Conservation (phyloP, 2,797 vertebrate genomes). For the Propithecus deckenii region DNA sequence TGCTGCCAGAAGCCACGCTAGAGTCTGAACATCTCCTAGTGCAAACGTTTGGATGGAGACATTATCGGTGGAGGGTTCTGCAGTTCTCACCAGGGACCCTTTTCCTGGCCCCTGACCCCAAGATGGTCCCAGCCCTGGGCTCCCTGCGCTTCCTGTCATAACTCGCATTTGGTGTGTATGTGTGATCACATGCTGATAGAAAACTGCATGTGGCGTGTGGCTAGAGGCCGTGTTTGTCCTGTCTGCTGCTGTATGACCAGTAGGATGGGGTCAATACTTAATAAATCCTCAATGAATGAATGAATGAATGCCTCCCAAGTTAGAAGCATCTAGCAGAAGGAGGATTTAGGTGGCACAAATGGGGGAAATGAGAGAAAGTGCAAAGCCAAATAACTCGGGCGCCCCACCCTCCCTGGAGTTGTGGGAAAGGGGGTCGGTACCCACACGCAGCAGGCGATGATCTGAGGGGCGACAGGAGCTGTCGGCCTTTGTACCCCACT, state of each 20-base stretch:
- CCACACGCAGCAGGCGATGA: rapidly evolving
- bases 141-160: rapidly evolving
- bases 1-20: background rate
- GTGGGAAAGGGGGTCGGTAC: rapidly evolving
- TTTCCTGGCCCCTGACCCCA: background rate
- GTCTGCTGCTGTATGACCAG: background rate
- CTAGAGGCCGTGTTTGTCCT: background rate
- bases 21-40: background rate
- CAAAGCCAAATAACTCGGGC: background rate
- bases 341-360: background rate
- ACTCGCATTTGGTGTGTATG: background rate
- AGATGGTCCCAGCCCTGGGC: background rate
- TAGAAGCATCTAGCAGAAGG: background rate
- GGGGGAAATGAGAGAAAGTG: background rate
- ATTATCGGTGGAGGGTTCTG: rapidly evolving
- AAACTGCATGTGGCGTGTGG: background rate
- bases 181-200: background rate
- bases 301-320: background rate
- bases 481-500: background rate
- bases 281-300: background rate
- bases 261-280: background rate
- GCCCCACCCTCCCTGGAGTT: background rate
- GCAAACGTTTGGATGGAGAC: background rate
- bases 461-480: background rate
- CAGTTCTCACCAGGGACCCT: background rate